Percentiles rank a stretch among this genome's conserved stretches.
phyloP scores from a whole-genome alignment of 2,113 vertebrate genomes.

The Ochotona curzoniae region DNA sequence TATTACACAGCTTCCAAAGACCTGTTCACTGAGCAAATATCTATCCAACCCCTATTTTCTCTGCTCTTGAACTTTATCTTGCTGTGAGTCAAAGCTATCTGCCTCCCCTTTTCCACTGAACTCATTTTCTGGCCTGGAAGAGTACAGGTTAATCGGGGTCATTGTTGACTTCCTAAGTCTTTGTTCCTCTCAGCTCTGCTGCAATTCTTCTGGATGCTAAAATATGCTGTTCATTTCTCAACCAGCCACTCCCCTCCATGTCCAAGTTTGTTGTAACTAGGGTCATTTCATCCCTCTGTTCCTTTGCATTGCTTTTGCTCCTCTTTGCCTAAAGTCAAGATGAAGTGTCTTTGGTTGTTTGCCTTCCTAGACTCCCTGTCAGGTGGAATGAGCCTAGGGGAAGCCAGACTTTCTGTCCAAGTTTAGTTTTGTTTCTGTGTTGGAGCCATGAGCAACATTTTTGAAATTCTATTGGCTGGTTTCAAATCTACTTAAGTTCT shows the following conservation, averaged over 20 bases:
- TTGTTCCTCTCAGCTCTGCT: background rate
- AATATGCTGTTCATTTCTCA: background rate
- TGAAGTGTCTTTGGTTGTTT: background rate
- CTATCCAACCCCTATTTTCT: background rate
- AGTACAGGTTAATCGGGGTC: background rate
- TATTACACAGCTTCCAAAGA: background rate
- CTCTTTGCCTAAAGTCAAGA: background rate
- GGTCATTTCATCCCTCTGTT: background rate
- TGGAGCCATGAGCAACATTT: constrained; percentile 44
- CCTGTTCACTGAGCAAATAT: background rate
- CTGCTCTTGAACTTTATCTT: background rate
- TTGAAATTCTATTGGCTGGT: constrained; percentile 56
- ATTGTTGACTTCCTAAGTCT: background rate
- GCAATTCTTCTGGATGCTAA: background rate
- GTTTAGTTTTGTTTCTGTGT: constrained; percentile 48
- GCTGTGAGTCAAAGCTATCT: background rate
- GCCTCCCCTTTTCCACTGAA: background rate
- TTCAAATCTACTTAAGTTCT: constrained; percentile 43
- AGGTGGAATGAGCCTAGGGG: background rate
- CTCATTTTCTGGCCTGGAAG: background rate
- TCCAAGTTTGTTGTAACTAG: background rate
- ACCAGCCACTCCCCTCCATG: too few species aligned
- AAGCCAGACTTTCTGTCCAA: background rate
- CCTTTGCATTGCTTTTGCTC: background rate
- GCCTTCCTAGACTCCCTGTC: background rate